phyloP scores from a whole-genome alignment of 2,113 vertebrate species.

The Dasyurus viverrinus region DNA sequence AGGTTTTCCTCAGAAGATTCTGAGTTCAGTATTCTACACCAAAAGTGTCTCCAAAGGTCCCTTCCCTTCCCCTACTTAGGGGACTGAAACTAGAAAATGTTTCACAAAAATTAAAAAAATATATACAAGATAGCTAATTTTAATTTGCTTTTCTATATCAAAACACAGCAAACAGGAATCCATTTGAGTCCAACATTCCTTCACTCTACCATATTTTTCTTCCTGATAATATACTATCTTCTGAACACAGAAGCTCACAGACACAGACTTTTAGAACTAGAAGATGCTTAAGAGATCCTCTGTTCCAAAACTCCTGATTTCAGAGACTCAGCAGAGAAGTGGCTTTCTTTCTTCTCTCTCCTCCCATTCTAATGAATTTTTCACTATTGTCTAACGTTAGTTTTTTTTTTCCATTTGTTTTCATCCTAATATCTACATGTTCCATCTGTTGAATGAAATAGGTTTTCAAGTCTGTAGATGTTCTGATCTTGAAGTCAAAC shows the following conservation, averaged over 20 bases:
- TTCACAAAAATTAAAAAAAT: not conserved
- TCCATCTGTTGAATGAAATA: not conserved
- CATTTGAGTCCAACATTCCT: not conserved
- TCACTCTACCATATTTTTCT: not conserved
- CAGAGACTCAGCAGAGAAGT: not conserved
- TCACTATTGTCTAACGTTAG: not conserved
- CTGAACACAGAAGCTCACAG: not conserved
- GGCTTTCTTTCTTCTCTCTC: not conserved
- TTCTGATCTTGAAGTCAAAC: not conserved
- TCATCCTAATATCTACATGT: not conserved
- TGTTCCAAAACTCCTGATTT: too few relatives aligned
- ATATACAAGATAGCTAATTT: not conserved
- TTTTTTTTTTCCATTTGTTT: not conserved
- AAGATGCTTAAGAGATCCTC: not conserved
- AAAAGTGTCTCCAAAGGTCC: too few relatives aligned
- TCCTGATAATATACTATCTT: not conserved
- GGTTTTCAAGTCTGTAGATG: not conserved
- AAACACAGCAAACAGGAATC: not conserved
- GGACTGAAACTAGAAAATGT: not conserved
- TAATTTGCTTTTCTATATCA: not conserved
- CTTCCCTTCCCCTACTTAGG: not conserved
- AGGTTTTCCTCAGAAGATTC: not conserved
- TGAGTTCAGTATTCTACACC: not conserved
- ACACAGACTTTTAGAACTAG: not conserved
- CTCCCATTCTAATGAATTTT: not conserved